phyloP scores from a whole-genome alignment of 2,888 invertebrate genomes.

The Lobophora halterata region DNA sequence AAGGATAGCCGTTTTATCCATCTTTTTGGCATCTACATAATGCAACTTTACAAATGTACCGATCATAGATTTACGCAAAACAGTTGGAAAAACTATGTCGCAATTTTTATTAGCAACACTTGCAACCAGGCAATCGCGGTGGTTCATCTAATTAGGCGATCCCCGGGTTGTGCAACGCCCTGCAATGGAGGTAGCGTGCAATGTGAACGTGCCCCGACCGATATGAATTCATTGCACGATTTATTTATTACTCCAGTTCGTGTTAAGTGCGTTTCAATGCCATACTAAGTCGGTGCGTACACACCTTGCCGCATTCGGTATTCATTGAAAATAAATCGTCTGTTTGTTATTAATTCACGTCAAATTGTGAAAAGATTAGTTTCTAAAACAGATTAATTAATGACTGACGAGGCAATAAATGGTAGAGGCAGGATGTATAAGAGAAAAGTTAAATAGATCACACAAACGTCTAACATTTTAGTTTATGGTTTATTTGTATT shows the following conservation, averaged over 20 bases:
- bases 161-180: constrained; percentile 41
- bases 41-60: too few species aligned
- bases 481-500: too few species aligned
- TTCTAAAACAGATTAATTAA: too few species aligned
- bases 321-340: constrained; percentile 14
- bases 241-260: constrained; percentile 35
- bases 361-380: too few species aligned
- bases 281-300: constrained; percentile 14
- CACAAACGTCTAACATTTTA: too few species aligned
- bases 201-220: constrained; percentile 35
- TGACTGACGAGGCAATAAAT: too few species aligned
- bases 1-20: too few species aligned
- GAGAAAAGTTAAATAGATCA: too few species aligned
- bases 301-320: constrained; percentile 14
- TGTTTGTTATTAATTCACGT: constrained; percentile 10
- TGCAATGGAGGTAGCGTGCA: constrained; percentile 33
- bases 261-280: constrained; percentile 31
- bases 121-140: constrained; percentile 54
- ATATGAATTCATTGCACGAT: constrained; percentile 34
- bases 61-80: constrained; percentile 26
- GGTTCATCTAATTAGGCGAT: constrained; percentile 61
- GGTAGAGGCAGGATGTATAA: too few species aligned
- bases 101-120: constrained; percentile 45
- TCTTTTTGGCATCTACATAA: too few species aligned
- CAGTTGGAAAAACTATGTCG: constrained; percentile 38